Base-by-base conservation (phyloP, 2,888 invertebrate species). In the Coenonympha glycerion region DNA sequence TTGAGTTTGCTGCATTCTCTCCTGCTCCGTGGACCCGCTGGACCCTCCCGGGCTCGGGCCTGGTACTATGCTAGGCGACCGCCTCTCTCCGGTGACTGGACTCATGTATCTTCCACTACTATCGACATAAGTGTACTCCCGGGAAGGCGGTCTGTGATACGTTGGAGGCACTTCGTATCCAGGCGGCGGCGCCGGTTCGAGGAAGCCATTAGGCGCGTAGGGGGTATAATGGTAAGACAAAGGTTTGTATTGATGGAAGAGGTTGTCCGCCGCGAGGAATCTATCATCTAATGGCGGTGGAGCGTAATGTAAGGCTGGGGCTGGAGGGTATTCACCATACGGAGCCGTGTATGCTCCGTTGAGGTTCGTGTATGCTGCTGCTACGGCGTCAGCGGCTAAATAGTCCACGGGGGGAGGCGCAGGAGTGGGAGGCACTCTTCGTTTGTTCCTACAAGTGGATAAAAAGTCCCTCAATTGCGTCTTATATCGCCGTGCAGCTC, bases 381-480 rank as follows among this genome's bases (percentile, higher is more conserved):
- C 93, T 0, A 92, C 92, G 0, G 91, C 90, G 57, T 91, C 91
- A 2, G 91, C 89, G 11, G 91, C 88, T 55, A 93, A 79, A 62
- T 93, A 93, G 62, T 93, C 93, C 13, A 92, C 92, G 0, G 92
- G 90, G 3, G 90, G 90, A 3, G 91, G 90, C 0, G 89, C 89
- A 3, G 90, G 90, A 5, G 84, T 90, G 4, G 82, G 86, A 47
- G 83, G 85, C 1, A 72, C 82, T 80, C 92, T 90, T 72, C 94
- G 90, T 70, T 95, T 95, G 57, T 93, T 93, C 56, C 97, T 91
- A 73, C 97, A 97, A 9, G 97, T 97, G 11, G 97, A 96, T 1
- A 97, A 85, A 75, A 97, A 97, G 83, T 98, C 97, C 40, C 97
- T 88, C 18, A 97, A 88, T 73, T 97, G 97, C 2, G 96, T 96